phyloP scores from a whole-genome alignment of 2,888 invertebrate genomes.

The Prionchulus punctatus region DNA sequence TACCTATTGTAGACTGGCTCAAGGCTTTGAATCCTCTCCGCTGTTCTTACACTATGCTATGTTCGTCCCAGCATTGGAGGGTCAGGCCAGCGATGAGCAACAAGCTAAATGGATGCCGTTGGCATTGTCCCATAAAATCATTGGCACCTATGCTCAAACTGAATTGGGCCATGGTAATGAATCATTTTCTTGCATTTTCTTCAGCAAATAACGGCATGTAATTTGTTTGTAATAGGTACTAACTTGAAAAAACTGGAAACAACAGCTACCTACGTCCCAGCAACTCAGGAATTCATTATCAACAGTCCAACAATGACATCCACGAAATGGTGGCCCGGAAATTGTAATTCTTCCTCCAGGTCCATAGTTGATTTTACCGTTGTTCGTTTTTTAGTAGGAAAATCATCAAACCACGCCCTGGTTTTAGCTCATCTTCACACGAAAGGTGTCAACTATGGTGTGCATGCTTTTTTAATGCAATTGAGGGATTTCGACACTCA shows the following conservation, averaged over 20 bases:
- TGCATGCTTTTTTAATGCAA: constrained; percentile 83
- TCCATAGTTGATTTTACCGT: no score
- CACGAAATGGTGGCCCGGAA: constrained; percentile 93
- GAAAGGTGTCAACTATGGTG: constrained; percentile 62
- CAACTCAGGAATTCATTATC: constrained; percentile 64
- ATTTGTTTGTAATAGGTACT: no score
- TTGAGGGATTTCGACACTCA: constrained; percentile 73
- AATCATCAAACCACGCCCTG: constrained; percentile 76
- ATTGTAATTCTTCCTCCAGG: constrained; percentile 51
- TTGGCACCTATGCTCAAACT: constrained; percentile 91
- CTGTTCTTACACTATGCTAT: constrained; percentile 67
- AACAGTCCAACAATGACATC: constrained; percentile 71
- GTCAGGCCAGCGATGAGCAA: constrained; percentile 71
- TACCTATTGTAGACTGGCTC: no score
- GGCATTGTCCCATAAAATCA: constrained; percentile 62
- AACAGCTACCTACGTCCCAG: constrained; percentile 68
- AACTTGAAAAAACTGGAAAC: constrained; percentile 82
- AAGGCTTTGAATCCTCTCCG: no score
- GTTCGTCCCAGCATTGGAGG: constrained; percentile 79
- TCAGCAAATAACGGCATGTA: no score
- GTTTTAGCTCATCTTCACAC: constrained; percentile 79
- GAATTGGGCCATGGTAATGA: constrained; percentile 90
- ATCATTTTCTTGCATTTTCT: no score
- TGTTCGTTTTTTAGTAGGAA: constrained; percentile 76
- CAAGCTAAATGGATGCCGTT: constrained; percentile 68